Conservation (phyloP, 2,888 invertebrate genomes). For the Pollenia griseotomentosa region DNA sequence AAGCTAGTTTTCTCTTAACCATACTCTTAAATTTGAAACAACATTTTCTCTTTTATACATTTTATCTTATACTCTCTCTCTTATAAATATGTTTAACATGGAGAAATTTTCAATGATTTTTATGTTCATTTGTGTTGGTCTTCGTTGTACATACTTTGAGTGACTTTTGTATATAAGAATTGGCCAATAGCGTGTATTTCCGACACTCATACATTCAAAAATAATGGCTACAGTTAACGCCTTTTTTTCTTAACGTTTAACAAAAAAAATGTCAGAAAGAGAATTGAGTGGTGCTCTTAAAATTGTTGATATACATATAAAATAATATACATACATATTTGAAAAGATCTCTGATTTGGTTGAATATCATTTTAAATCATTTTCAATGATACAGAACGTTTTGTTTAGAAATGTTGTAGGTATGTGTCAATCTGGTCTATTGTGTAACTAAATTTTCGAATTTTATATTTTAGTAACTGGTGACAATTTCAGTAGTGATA, state of each 20-base stretch:
- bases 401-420: no score
- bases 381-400: no score
- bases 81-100: neutral
- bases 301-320: no score
- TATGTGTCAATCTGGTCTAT: no score
- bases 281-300: neutral
- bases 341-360: no score
- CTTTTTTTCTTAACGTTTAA: constrained; percentile 19
- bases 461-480: no score
- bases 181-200: constrained; percentile 34
- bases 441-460: no score
- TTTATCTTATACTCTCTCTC: neutral
- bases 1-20: constrained; percentile 6
- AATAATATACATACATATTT: no score
- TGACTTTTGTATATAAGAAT: constrained; percentile 56
- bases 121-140: neutral
- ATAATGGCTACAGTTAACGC: constrained; percentile 20
- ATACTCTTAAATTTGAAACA: constrained; percentile 15
- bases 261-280: constrained; percentile 11
- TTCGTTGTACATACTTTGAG: constrained; percentile 47
- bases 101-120: constrained; percentile 18
- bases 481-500: no score
- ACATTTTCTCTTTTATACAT: neutral
- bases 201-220: constrained; percentile 22
- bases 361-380: no score